Conservation (phyloP, 2,888 invertebrate species). For the Erynnis tages region DNA sequence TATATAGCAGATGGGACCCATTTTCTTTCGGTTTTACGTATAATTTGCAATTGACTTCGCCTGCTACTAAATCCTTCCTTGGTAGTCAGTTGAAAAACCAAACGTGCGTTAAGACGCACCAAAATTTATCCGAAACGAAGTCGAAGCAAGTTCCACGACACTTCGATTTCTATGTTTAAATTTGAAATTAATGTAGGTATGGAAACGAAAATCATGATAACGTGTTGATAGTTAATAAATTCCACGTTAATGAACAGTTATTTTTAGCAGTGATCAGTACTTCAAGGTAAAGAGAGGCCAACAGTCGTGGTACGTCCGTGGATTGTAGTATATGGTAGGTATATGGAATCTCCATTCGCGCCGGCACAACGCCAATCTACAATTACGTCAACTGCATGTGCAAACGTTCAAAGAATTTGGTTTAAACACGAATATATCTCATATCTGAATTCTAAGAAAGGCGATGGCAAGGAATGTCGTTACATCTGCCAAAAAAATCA, state of each 20-base stretch:
- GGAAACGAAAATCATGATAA: not conserved
- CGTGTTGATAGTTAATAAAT: constrained; percentile 1
- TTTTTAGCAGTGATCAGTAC: constrained; percentile 34
- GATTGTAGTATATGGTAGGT: constrained; percentile 44
- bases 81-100: too few species aligned
- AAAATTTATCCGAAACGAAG: too few species aligned
- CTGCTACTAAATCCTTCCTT: too few species aligned
- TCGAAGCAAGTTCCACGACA: too few species aligned
- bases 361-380: constrained; percentile 46
- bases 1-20: too few species aligned
- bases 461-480: constrained; percentile 13
- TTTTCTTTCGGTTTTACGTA: too few species aligned
- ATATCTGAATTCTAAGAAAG: constrained; percentile 17
- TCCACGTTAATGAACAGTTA: constrained; percentile 21
- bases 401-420: constrained; percentile 7
- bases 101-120: too few species aligned
- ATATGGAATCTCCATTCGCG: constrained; percentile 51
- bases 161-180: too few species aligned
- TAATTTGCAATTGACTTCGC: too few species aligned
- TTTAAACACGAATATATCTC: constrained; percentile 2
- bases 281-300: constrained; percentile 40
- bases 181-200: too few species aligned
- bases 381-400: constrained; percentile 35
- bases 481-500: constrained; percentile 13
- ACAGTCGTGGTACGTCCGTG: constrained; percentile 38